Percentiles rank a stretch among this genome's conserved stretches.
Conservation (phyloP, 2,797 vertebrate species). For the Synanceia verrucosa region DNA sequence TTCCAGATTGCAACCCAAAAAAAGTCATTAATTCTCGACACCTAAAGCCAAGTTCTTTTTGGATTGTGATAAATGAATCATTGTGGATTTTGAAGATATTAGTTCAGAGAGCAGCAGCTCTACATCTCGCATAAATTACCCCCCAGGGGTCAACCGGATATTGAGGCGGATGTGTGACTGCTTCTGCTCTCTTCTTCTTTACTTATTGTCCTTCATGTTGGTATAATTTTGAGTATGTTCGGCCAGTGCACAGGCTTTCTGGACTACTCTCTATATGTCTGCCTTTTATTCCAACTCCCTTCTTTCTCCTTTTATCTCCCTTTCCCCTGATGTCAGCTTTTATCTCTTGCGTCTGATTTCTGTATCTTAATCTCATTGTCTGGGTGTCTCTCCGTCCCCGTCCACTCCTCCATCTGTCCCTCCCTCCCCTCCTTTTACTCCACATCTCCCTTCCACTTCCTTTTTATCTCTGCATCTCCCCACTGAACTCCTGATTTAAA, state of each 20-base stretch:
- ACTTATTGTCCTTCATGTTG: slow-evolving; percentile 48
- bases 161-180: slow-evolving; percentile 64
- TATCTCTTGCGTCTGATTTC: slow-evolving; percentile 30
- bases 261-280: slow-evolving; percentile 27
- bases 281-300: slow-evolving; percentile 32
- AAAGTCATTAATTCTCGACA: slow-evolving; percentile 66
- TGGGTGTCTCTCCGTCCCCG: slow-evolving; percentile 31
- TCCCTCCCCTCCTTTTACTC: slow-evolving; percentile 8
- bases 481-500: slow-evolving; percentile 64
- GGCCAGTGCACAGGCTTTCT: slow-evolving; percentile 26
- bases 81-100: slow-evolving; percentile 74
- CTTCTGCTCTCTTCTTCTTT: slow-evolving; percentile 50
- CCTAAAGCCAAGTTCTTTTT: slow-evolving; percentile 71
- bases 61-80: slow-evolving; percentile 73
- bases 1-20: slow-evolving; percentile 66
- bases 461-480: slow-evolving; percentile 64
- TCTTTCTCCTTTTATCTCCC: slow-evolving; percentile 16
- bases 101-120: slow-evolving; percentile 53
- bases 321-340: slow-evolving; percentile 24
- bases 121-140: slow-evolving; percentile 73
- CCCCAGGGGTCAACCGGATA: slow-evolving; percentile 66
- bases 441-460: slow-evolving; percentile 36
- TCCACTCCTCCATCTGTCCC: slow-evolving; percentile 44
- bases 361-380: slow-evolving; percentile 53
- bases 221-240: slow-evolving; percentile 56